Conservation (phyloP, 2,888 invertebrate genomes). For the Cactoblastis cactorum region DNA sequence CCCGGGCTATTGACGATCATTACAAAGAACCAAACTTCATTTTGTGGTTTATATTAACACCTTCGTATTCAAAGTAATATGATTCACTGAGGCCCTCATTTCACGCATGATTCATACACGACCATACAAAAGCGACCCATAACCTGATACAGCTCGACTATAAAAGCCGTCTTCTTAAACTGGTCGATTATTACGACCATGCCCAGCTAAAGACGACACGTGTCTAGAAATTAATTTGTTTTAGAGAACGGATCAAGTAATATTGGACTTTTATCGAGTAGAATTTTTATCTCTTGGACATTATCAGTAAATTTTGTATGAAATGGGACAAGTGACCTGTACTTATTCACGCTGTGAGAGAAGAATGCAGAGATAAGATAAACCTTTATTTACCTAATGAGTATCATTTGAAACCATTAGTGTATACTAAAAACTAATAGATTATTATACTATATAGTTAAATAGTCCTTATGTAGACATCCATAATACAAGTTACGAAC, state of each 20-base stretch:
- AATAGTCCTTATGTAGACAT: no score
- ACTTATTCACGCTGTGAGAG: slow-evolving; percentile 19
- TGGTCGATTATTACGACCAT: background rate
- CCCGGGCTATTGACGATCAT: background rate
- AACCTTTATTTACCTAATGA: background rate
- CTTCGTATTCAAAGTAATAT: slow-evolving; percentile 6
- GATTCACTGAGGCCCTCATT: slow-evolving; percentile 12
- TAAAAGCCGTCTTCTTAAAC: background rate
- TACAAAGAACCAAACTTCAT: slow-evolving; percentile 6
- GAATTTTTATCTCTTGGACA: slow-evolving; percentile 8
- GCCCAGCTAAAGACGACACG: background rate
- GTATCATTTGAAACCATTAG: background rate
- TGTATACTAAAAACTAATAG: background rate
- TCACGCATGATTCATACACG: background rate
- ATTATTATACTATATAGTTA: no score
- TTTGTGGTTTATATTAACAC: slow-evolving; percentile 12
- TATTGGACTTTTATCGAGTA: background rate
- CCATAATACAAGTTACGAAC: no score
- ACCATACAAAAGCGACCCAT: background rate
- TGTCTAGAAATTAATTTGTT: background rate
- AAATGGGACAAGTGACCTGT: slow-evolving; percentile 18
- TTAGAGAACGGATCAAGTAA: background rate
- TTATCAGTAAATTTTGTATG: slow-evolving; percentile 19
- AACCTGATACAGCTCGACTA: no score
- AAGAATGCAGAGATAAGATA: slow-evolving; percentile 11